Percentiles rank a stretch among this genome's conserved stretches.
phyloP scores from a whole-genome alignment of 2,888 invertebrate species.

The Congeria kusceri region DNA sequence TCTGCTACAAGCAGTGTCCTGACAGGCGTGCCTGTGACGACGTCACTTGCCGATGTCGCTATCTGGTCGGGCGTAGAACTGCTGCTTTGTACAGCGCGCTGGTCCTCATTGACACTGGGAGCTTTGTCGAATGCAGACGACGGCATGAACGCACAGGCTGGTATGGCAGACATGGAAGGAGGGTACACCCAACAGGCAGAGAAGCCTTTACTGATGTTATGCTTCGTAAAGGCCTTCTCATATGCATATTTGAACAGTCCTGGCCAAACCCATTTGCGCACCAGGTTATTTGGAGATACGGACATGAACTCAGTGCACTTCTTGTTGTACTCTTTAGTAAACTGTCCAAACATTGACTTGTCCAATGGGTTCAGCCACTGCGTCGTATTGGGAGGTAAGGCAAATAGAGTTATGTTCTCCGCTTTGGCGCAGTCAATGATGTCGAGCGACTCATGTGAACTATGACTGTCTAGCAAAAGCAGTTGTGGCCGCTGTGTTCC shows the following conservation, averaged over 20 bases:
- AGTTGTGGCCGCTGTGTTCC: conserved; percentile 50
- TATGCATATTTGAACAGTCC: conserved; percentile 26
- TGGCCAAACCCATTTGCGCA: conserved; percentile 28
- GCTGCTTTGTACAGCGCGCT: no score
- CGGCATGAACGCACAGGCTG: conserved; percentile 8
- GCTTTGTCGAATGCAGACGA: conserved; percentile 2
- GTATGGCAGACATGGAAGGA: conserved; percentile 4
- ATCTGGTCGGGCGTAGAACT: no score
- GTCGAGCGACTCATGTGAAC: conserved; percentile 39
- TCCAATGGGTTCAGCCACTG: conserved; percentile 23
- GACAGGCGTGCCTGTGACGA: no score
- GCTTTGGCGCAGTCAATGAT: conserved; percentile 8
- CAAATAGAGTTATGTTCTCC: conserved; percentile 9
- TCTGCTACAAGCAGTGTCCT: no score
- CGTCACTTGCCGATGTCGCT: no score
- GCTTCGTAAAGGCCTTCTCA: conserved; percentile 13
- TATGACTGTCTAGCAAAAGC: conserved; percentile 50
- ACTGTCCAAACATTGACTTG: conserved; percentile 29
- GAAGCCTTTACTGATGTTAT: conserved; percentile 30
- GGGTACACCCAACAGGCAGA: conserved; percentile 22
- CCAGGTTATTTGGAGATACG: conserved; percentile 18
- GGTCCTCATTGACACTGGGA: no score
- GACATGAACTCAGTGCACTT: conserved; percentile 27
- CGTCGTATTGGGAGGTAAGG: conserved; percentile 19
- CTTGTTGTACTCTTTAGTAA: conserved; percentile 21